A percentile compares a stretch with the other conserved stretches of the same genome.
Evolutionary conservation across 2,113 vertebrate genomes (phyloP).

Genomic region (Sitta europaea): DNA sequence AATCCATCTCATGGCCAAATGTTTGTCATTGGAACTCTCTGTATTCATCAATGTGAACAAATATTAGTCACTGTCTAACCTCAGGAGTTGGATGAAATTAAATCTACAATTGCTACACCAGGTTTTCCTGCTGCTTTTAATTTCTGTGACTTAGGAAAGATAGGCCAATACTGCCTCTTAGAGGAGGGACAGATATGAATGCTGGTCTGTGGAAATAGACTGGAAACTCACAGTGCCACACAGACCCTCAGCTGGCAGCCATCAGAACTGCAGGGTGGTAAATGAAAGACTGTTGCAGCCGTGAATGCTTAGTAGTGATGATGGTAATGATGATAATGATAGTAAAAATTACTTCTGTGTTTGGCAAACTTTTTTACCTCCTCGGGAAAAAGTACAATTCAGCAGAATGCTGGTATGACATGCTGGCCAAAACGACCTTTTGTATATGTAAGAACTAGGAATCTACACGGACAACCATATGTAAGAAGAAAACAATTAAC

Average conservation of each 20-base stretch:
- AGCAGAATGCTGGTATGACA: neutral
- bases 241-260: neutral
- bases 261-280: neutral
- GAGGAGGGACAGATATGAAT: neutral
- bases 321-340: no score
- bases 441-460: neutral
- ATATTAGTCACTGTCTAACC: neutral
- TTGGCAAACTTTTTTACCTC: neutral
- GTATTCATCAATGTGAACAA: neutral
- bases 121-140: neutral
- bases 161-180: neutral
- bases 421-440: neutral
- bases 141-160: neutral
- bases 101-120: neutral
- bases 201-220: neutral
- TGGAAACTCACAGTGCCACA: accelerated
- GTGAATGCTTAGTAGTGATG: accelerated
- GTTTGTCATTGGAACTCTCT: neutral
- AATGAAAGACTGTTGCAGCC: neutral
- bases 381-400: neutral
- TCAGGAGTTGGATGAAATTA: neutral
- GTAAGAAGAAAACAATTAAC: neutral
- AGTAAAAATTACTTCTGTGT: neutral
- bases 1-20: neutral
- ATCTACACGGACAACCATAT: neutral